These are phyloP conservation scores for Glossophaga mutica DNA, from an alignment of 2,797 vertebrate genomes.

Conservation along the genomic window DNA sequence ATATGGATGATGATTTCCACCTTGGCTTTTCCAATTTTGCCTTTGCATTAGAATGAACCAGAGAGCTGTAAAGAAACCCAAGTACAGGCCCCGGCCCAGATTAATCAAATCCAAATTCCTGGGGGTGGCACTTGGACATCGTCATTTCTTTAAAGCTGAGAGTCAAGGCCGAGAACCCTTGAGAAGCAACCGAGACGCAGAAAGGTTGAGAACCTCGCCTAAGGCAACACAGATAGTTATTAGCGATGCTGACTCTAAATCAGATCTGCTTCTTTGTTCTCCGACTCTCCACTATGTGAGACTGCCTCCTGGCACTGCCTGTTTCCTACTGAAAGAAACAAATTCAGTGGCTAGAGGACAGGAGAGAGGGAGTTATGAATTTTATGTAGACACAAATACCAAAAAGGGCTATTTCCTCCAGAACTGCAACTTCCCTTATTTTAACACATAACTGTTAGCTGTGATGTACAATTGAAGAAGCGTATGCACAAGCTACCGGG, in stretches of 20 bases:
- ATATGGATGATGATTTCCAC: background rate
- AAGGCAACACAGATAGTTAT: background rate
- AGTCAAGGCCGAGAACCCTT: background rate
- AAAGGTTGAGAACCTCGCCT: background rate
- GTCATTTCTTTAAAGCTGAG: background rate
- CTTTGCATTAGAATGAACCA: constrained; percentile 10
- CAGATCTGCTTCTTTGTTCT: background rate
- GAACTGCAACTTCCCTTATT: background rate
- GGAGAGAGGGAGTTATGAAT: background rate
- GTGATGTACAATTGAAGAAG: background rate
- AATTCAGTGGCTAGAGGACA: background rate
- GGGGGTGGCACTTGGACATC: background rate
- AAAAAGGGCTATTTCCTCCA: background rate
- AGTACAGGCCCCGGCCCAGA: background rate
- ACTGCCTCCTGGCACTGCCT: background rate
- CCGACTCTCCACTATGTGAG: background rate
- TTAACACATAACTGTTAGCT: background rate
- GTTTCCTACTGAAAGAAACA: constrained; percentile 1
- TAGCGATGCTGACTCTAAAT: background rate
- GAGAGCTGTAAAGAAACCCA: background rate
- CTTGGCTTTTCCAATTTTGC: background rate
- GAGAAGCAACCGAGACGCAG: background rate
- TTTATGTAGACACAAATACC: background rate
- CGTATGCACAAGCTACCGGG: background rate
- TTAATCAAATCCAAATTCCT: background rate